Evolutionary conservation across 2,113 vertebrate species (phyloP).

Genomic region (Hystrix cristata): DNA sequence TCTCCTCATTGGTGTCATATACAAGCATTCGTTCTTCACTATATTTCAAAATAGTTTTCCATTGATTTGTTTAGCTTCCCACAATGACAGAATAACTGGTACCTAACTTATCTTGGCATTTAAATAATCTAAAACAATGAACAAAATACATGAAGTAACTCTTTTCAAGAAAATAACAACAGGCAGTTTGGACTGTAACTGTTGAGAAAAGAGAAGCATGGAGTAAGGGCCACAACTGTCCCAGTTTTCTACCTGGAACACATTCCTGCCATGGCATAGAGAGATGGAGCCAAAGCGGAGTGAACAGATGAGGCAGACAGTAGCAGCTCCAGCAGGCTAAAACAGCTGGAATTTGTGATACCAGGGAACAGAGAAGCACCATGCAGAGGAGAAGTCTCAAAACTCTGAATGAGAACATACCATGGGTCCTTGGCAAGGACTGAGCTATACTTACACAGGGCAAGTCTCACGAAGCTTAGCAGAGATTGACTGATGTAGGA

Average conservation of each 20-base stretch:
- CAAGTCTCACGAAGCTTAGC: neutral
- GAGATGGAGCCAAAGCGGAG: conserved; percentile 45
- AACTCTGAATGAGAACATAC: neutral
- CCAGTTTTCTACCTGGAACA: neutral
- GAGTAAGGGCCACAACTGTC: neutral
- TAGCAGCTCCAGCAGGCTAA: neutral
- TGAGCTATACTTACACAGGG: neutral
- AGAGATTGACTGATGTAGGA: neutral
- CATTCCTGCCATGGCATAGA: neutral
- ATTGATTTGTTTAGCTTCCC: neutral
- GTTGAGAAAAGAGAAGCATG: neutral
- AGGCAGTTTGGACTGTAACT: neutral
- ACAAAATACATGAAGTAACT: conserved; percentile 41
- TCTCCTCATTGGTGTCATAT: conserved; percentile 36
- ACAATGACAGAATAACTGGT: conserved; percentile 10
- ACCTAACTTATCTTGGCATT: neutral
- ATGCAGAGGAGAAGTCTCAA: neutral
- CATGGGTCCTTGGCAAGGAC: neutral
- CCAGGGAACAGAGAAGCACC: neutral
- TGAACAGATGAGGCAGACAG: neutral
- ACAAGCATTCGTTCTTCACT: conserved; percentile 48
- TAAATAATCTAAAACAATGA: conserved; percentile 49
- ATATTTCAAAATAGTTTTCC: conserved; percentile 67
- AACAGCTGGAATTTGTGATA: conserved; percentile 8
- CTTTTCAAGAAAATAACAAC: neutral